phyloP scores from a whole-genome alignment of 2,113 vertebrate species.

The Seriola dumerili region DNA sequence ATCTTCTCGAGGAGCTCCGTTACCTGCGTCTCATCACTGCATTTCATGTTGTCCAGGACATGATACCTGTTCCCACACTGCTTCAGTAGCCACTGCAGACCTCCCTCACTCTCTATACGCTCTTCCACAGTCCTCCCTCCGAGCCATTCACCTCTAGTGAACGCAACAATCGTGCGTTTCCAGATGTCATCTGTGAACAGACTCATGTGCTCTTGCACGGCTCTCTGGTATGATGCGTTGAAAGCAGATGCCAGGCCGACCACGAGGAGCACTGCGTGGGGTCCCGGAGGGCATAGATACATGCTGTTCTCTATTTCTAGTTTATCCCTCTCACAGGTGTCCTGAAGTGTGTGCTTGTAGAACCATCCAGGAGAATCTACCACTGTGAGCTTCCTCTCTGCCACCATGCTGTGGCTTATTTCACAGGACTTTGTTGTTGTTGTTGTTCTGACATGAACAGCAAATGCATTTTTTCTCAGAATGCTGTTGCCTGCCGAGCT shows the following conservation, averaged over 20 bases:
- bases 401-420: slow-evolving; percentile 13
- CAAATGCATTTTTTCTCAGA: slow-evolving; percentile 39
- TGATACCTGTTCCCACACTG: slow-evolving; percentile 48
- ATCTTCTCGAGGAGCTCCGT: slow-evolving; percentile 42
- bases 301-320: slow-evolving; percentile 25
- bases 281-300: slow-evolving; percentile 20
- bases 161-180: slow-evolving; percentile 37
- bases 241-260: slow-evolving; percentile 22
- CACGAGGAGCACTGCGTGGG: slow-evolving; percentile 36
- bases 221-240: background rate
- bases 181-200: slow-evolving; percentile 17
- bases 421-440: slow-evolving; percentile 14
- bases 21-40: background rate
- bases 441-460: background rate
- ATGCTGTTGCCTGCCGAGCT: slow-evolving; percentile 55
- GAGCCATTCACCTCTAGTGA: slow-evolving; percentile 37
- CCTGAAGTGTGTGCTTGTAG: slow-evolving; percentile 16
- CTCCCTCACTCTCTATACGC: slow-evolving; percentile 28
- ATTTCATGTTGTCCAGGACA: slow-evolving; percentile 15
- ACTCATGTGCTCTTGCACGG: slow-evolving; percentile 38
- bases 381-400: slow-evolving; percentile 39
- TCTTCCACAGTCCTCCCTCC: slow-evolving; percentile 31
- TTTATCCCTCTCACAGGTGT: slow-evolving; percentile 17
- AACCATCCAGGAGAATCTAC: slow-evolving; percentile 58
- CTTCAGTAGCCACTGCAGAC: slow-evolving; percentile 24